These are phyloP conservation scores for Cyphomyrus plagiostoma DNA, from an alignment of 2,113 vertebrate genomes.

Conservation along the genomic window DNA sequence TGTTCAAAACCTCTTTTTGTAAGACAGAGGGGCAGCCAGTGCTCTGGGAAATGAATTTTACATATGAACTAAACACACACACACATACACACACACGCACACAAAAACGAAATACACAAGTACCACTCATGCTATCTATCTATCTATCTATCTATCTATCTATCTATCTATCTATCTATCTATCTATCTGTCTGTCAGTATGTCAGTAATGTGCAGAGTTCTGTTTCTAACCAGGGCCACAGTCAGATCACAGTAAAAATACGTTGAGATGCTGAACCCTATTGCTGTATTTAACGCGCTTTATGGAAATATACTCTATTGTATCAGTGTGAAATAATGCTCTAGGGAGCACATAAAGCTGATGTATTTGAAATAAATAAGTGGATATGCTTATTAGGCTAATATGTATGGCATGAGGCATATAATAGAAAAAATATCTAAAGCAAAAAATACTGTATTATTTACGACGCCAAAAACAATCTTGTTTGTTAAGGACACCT, in stretches of 20 bases:
- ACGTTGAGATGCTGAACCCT: not conserved
- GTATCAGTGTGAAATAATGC: not conserved
- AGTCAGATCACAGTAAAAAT: not conserved
- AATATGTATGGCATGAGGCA: not conserved
- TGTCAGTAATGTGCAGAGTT: not conserved
- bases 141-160: not conserved
- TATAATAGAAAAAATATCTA: not conserved
- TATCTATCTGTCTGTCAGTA: not conserved
- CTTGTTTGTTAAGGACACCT: not conserved
- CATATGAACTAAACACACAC: conserved; percentile 24
- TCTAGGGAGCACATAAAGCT: not conserved
- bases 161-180: not conserved
- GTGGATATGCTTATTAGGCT: not conserved
- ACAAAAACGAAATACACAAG: conserved; percentile 12
- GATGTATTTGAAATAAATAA: not conserved
- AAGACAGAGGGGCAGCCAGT: conserved; percentile 14
- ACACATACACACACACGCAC: conserved; percentile 7
- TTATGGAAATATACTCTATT: not conserved
- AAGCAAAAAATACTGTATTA: not conserved
- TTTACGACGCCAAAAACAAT: not conserved
- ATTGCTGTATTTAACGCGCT: not conserved
- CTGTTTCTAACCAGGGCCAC: not conserved
- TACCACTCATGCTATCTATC: not conserved
- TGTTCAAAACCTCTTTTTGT: not conserved
- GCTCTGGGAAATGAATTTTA: conserved; percentile 11